phyloP scores from a whole-genome alignment of 2,113 vertebrate genomes.

The Aplodontia rufa region DNA sequence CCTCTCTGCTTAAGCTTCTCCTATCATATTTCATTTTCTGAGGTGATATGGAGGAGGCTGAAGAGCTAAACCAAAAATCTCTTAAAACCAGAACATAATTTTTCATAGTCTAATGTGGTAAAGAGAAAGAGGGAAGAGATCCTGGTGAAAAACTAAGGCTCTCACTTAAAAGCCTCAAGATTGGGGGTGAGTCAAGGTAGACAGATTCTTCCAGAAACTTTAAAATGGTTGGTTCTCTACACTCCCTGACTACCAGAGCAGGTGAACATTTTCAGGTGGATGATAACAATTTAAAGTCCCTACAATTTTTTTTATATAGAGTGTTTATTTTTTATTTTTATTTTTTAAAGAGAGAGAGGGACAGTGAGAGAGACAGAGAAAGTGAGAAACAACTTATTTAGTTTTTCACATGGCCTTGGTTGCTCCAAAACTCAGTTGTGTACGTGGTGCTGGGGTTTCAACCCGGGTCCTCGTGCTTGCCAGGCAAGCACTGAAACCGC shows the following conservation, averaged over 20 bases:
- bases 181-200: background rate
- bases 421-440: too few relatives aligned
- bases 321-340: too few relatives aligned
- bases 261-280: background rate
- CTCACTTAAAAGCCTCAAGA: background rate
- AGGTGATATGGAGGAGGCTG: background rate
- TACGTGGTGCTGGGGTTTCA: too few relatives aligned
- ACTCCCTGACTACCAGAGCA: background rate
- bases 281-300: background rate
- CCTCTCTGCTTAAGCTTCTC: background rate
- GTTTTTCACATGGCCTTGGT: too few relatives aligned
- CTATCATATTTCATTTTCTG: background rate
- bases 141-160: background rate
- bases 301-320: background rate
- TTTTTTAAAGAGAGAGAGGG: too few relatives aligned
- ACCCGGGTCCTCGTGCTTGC: too few relatives aligned
- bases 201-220: background rate
- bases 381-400: too few relatives aligned
- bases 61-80: background rate
- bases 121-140: background rate
- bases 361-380: too few relatives aligned
- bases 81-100: background rate
- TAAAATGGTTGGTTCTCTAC: background rate
- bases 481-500: too few relatives aligned
- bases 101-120: background rate